These are phyloP conservation scores for Kryptolebias marmoratus DNA, from an alignment of 2,113 vertebrate species.

Conservation along the genomic window DNA sequence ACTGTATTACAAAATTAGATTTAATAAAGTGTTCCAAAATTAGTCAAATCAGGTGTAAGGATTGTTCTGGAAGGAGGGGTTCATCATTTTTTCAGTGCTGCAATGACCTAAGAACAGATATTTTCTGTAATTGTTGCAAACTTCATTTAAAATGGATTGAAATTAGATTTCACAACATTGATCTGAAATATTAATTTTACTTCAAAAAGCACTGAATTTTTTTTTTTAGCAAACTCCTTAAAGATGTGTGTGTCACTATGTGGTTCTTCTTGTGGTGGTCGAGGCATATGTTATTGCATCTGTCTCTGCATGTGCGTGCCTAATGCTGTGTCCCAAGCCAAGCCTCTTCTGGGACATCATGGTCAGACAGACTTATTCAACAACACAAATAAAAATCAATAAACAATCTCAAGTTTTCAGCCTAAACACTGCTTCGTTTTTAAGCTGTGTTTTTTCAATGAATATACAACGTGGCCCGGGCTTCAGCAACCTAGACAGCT, in stretches of 20 bases:
- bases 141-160: too few relatives aligned
- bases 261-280: conserved; percentile 17
- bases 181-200: too few relatives aligned
- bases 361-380: conserved; percentile 93
- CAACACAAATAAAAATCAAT: conserved; percentile 99
- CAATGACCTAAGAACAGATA: too few relatives aligned
- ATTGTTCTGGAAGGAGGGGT: too few relatives aligned
- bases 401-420: conserved; percentile 99
- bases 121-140: too few relatives aligned
- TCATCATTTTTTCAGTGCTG: too few relatives aligned
- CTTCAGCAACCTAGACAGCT: conserved; percentile 87
- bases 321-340: conserved; percentile 52
- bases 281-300: conserved; percentile 38
- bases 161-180: too few relatives aligned
- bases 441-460: conserved; percentile 88
- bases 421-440: conserved; percentile 82
- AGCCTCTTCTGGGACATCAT: conserved; percentile 79
- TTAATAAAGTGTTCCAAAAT: background rate
- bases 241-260: conserved; percentile 22
- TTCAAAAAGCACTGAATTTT: background rate
- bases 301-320: conserved; percentile 57
- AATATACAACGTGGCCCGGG: conserved; percentile 97
- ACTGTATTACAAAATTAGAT: background rate
- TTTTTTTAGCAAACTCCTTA: conserved; percentile 68
- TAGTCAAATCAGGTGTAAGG: too few relatives aligned